phyloP scores from a whole-genome alignment of 2,113 vertebrate species.

The Mus musculus region GRCm39 chr5:29824501-29825000 shows the following conservation, averaged over 20 bases:
- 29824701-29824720: constrained; percentile 95
- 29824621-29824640: constrained; percentile 96
- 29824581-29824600: constrained; percentile 96
- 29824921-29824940: neutral
- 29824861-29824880: neutral
- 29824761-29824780: constrained; percentile 97
- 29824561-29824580: constrained; percentile 96
- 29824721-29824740: constrained; percentile 93
- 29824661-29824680: constrained; percentile 96
- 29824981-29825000: neutral
- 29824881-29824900: neutral
- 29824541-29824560: constrained; percentile 86
- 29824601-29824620: constrained; percentile 95
- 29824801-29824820: neutral
- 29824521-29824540: neutral
- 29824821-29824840: neutral
- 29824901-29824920: neutral
- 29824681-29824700: constrained; percentile 95
- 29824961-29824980: neutral
- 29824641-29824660: constrained; percentile 98
- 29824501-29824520: neutral
- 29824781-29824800: constrained; percentile 90
- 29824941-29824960: neutral
- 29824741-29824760: constrained; percentile 94
- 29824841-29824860: neutral